Percentiles rank a stretch among this genome's conserved stretches.
Conservation (phyloP, 2,888 invertebrate genomes). For the Isoperla grammatica region DNA sequence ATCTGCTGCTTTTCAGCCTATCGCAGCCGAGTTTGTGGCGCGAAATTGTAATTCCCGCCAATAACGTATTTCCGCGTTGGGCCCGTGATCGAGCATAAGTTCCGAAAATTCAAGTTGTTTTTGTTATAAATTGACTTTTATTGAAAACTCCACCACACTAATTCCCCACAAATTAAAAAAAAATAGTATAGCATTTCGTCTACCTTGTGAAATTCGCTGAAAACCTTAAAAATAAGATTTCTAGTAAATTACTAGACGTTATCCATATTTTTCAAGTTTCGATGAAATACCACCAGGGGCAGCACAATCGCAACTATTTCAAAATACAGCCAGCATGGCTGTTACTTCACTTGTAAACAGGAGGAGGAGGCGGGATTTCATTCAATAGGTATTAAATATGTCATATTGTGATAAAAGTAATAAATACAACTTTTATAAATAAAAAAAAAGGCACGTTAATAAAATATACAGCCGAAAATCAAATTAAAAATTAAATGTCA, state of each 20-base stretch:
- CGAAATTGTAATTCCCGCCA: slow-evolving; percentile 33
- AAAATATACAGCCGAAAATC: too few relatives aligned
- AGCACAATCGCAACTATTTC: neutral
- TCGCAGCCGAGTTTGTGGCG: slow-evolving; percentile 33
- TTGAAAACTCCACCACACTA: neutral
- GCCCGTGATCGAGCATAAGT: slow-evolving; percentile 27
- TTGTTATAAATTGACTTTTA: neutral
- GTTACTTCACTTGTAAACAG: too few relatives aligned
- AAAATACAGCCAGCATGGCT: neutral
- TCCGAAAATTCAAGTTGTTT: neutral
- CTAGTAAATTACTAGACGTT: neutral
- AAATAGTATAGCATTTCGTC: too few relatives aligned
- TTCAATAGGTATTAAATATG: too few relatives aligned
- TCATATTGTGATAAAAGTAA: too few relatives aligned
- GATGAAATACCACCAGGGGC: neutral
- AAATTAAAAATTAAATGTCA: slow-evolving; percentile 58
- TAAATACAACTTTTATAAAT: too few relatives aligned
- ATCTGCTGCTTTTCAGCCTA: slow-evolving; percentile 32
- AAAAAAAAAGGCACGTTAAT: too few relatives aligned
- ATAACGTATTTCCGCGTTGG: slow-evolving; percentile 31
- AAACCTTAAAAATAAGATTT: too few relatives aligned
- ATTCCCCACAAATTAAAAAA: neutral
- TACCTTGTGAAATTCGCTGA: too few relatives aligned
- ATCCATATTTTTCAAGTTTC: neutral
- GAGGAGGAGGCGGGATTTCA: too few relatives aligned